Conservation (phyloP, 2,888 invertebrate species). For the Drosophila nr. perissopoda region DNA sequence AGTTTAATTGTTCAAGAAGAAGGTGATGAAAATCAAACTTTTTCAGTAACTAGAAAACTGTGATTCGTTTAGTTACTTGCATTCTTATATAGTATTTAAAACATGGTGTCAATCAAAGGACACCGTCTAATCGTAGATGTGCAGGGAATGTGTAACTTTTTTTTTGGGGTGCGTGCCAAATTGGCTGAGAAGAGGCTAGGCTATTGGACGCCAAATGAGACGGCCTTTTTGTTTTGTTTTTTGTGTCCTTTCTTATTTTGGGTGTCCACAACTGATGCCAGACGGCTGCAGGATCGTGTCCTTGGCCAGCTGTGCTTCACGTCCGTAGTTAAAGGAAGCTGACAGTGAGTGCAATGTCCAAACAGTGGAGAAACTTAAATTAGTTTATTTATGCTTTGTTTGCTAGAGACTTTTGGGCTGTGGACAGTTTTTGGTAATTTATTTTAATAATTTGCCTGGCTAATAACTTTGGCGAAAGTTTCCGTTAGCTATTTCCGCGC, state of each 20-base stretch:
- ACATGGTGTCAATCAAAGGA: neutral
- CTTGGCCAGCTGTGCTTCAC: constrained; percentile 4
- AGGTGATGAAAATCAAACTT: neutral
- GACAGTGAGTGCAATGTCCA: constrained; percentile 32
- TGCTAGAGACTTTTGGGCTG: constrained; percentile 46
- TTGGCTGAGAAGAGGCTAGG: constrained; percentile 47
- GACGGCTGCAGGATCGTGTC: constrained; percentile 36
- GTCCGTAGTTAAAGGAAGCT: constrained; percentile 7
- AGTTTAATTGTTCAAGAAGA: neutral
- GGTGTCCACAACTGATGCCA: constrained; percentile 30
- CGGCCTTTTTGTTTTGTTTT: neutral
- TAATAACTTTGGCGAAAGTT: constrained; percentile 55
- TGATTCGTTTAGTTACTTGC: neutral
- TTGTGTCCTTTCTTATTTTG: constrained; percentile 11
- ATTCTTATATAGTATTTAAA: neutral
- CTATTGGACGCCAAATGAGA: constrained; percentile 31
- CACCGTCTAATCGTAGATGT: neutral
- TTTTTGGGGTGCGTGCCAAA: constrained; percentile 57
- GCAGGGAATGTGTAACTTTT: constrained; percentile 15
- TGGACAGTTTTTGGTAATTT: constrained; percentile 55
- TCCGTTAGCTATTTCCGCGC: constrained; percentile 23
- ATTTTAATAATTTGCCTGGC: constrained; percentile 61
- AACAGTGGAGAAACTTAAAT: constrained; percentile 65
- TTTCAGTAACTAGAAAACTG: neutral
- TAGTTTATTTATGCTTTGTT: constrained; percentile 80